These are phyloP conservation scores for Ormyrus thymus DNA, from an alignment of 2,888 invertebrate genomes.

Conservation along the genomic window DNA sequence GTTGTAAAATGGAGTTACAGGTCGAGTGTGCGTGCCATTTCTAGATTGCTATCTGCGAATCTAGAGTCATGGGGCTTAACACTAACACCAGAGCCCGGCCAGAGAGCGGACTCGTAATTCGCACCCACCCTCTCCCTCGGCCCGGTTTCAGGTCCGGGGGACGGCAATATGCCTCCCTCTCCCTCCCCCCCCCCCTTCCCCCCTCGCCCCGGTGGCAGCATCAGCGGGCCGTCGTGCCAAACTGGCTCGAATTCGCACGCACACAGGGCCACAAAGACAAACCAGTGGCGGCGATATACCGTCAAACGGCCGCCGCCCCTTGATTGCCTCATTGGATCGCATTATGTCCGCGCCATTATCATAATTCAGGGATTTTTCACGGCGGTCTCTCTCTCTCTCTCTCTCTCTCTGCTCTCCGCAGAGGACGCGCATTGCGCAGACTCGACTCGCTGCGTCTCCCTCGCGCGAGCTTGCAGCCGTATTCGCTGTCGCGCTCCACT, in stretches of 20 bases:
- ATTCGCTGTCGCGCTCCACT: neutral
- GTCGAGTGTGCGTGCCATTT: constrained; percentile 44
- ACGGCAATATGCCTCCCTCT: constrained; percentile 4
- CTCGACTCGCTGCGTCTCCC: neutral
- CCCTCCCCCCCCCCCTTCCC: constrained; percentile 12
- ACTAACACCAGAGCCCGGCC: constrained; percentile 66
- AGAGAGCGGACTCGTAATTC: constrained; percentile 68
- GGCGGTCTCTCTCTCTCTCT: constrained; percentile 30
- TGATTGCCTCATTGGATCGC: constrained; percentile 75
- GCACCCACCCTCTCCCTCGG: constrained; percentile 56
- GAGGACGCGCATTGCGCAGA: no score
- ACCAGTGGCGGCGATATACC: constrained; percentile 46
- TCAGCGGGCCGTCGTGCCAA: neutral
- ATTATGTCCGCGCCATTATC: constrained; percentile 74
- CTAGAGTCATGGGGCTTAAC: constrained; percentile 66
- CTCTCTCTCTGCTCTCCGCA: constrained; percentile 4
- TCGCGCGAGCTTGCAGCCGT: neutral
- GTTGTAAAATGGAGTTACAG: constrained; percentile 54
- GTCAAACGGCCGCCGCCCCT: constrained; percentile 65
- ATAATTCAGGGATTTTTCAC: constrained; percentile 74
- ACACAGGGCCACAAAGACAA: constrained; percentile 18
- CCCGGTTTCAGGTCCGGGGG: neutral
- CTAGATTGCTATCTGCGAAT: constrained; percentile 56
- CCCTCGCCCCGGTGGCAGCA: neutral
- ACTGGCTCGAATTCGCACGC: constrained; percentile 38